Percentiles rank a stretch among this genome's conserved stretches.
Evolutionary conservation across 2,113 vertebrate species (phyloP).

Genomic region (Prunella fulvescens): DNA sequence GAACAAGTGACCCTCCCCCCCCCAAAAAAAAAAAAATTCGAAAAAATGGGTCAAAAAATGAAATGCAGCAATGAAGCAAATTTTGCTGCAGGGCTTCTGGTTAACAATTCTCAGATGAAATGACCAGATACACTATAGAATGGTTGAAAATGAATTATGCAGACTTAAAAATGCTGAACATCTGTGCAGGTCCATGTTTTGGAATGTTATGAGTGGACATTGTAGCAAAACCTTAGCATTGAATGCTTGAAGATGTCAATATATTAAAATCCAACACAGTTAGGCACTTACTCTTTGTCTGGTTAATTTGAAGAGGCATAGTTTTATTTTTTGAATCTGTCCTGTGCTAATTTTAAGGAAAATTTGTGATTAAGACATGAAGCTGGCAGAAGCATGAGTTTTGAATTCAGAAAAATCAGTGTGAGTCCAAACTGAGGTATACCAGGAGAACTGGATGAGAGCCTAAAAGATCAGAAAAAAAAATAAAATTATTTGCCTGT

Average conservation of each 20-base stretch:
- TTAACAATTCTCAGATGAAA: not conserved
- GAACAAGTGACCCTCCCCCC: accelerated
- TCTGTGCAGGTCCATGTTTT: not conserved
- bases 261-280: not conserved
- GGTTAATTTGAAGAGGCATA: not conserved
- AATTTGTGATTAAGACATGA: not conserved
- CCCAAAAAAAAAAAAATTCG: not conserved
- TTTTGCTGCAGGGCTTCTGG: not conserved
- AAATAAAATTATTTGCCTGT: not conserved
- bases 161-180: not conserved
- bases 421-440: not conserved
- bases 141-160: not conserved
- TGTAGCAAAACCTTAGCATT: not conserved
- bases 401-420: not conserved
- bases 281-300: not conserved
- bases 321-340: not conserved
- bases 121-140: not conserved
- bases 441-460: not conserved
- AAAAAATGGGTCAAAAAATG: not conserved
- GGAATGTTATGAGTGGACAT: not conserved
- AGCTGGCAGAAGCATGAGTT: not conserved
- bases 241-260: not conserved
- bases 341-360: not conserved
- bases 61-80: not conserved
- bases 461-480: not conserved